A percentile compares a stretch with the other conserved stretches of the same genome.
Conservation (phyloP, 2,888 invertebrate species). For the Microplitis deprimator region DNA sequence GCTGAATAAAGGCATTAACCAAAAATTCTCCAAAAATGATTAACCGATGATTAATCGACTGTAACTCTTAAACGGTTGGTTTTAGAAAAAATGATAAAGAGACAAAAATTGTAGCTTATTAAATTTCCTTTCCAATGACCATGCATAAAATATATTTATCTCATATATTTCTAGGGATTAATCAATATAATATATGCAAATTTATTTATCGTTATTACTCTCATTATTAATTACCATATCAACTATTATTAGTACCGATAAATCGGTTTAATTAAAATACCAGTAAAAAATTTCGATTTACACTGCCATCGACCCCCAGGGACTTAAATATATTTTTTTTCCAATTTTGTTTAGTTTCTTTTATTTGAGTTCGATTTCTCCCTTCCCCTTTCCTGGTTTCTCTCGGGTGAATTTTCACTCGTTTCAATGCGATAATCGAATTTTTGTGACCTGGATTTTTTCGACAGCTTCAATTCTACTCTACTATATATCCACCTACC, state of each 20-base stretch:
- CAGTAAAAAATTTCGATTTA: background rate
- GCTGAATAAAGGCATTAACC: too few species aligned
- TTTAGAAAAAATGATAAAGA: background rate
- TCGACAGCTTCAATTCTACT: constrained; percentile 2
- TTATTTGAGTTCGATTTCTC: background rate
- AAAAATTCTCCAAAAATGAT: too few species aligned
- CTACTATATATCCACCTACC: background rate
- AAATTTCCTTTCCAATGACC: background rate
- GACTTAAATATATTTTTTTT: background rate
- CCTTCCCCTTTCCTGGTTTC: background rate
- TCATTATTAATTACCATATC: background rate
- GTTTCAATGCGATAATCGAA: constrained; percentile 51
- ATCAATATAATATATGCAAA: too few species aligned
- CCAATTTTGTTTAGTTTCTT: background rate
- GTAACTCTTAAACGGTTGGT: background rate
- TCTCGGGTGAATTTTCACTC: constrained; percentile 40
- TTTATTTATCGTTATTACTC: too few species aligned
- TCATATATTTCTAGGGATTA: too few species aligned
- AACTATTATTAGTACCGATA: background rate
- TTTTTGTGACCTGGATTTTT: constrained; percentile 46
- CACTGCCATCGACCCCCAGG: background rate
- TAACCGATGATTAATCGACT: too few species aligned
- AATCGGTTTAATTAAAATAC: background rate
- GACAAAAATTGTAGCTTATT: background rate
- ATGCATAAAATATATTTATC: too few species aligned